Percentiles rank a stretch among this genome's conserved stretches.
phyloP scores from a whole-genome alignment of 2,797 vertebrate genomes.

The Eulemur mongoz region DNA sequence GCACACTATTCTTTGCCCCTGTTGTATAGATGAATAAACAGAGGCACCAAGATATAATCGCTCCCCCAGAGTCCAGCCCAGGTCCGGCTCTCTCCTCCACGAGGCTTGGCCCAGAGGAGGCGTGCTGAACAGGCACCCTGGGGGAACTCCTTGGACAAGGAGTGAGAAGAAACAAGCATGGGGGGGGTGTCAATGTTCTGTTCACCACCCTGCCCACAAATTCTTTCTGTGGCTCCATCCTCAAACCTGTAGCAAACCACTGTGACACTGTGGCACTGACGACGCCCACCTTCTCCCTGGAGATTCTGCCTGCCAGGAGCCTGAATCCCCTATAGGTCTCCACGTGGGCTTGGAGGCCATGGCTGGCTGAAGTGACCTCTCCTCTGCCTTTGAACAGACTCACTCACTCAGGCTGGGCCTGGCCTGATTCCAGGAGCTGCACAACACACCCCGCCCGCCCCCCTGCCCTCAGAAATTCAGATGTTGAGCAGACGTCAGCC shows the following conservation, averaged over 20 bases:
- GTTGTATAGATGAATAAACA: neutral
- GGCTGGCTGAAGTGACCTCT: neutral
- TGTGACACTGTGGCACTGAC: fast-evolving
- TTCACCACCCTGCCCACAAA: neutral
- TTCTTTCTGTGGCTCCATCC: neutral
- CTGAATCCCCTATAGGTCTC: neutral
- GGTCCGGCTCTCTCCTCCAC: neutral
- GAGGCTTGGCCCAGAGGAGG: neutral
- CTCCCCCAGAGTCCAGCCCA: neutral
- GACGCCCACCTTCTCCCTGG: neutral
- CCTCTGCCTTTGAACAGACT: neutral
- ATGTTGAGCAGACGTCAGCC: neutral
- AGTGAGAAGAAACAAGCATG: neutral
- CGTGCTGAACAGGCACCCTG: neutral
- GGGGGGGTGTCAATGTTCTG: fast-evolving
- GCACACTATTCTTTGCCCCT: neutral
- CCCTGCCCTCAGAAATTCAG: neutral
- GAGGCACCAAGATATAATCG: neutral
- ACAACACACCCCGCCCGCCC: neutral
- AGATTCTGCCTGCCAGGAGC: neutral
- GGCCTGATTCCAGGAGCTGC: neutral
- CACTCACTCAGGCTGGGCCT: neutral
- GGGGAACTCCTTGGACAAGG: neutral
- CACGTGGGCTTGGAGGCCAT: fast-evolving
- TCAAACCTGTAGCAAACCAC: neutral